A percentile compares a stretch with the other conserved stretches of the same genome.
phyloP scores from a whole-genome alignment of 1,140 invertebrate genomes.

The Hypothenemus hampei region DNA sequence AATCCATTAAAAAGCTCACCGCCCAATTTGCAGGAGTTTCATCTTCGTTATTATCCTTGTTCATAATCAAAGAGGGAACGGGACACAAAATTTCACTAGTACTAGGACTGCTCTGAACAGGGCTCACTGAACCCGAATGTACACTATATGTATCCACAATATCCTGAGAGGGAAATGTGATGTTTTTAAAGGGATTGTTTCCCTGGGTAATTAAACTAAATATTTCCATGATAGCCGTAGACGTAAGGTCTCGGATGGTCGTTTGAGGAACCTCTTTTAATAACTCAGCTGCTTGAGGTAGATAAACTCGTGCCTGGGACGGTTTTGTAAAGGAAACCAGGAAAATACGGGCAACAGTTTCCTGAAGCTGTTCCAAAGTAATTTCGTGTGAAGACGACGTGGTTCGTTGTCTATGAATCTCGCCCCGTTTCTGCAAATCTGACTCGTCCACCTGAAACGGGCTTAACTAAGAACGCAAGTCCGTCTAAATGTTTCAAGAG shows the following conservation, averaged over 20 bases:
- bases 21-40: constrained; percentile 46
- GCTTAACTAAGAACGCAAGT: too few relatives aligned
- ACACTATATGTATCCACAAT: constrained; percentile 46
- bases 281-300: constrained; percentile 57
- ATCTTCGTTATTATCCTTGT: constrained; percentile 40
- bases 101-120: constrained; percentile 33
- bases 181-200: constrained; percentile 56
- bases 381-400: constrained; percentile 40
- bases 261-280: constrained; percentile 47
- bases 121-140: constrained; percentile 37
- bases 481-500: not conserved
- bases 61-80: constrained; percentile 38
- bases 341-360: constrained; percentile 58
- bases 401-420: constrained; percentile 36
- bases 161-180: constrained; percentile 48
- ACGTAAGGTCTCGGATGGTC: constrained; percentile 54
- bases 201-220: constrained; percentile 56
- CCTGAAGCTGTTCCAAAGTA: constrained; percentile 56
- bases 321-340: constrained; percentile 61
- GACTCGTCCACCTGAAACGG: constrained; percentile 41
- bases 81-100: constrained; percentile 48
- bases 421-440: constrained; percentile 40
- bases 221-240: constrained; percentile 65
- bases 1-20: constrained; percentile 60
- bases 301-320: constrained; percentile 55